phyloP scores from a whole-genome alignment of 2,113 vertebrate genomes.

The Rhinolophus sinicus region DNA sequence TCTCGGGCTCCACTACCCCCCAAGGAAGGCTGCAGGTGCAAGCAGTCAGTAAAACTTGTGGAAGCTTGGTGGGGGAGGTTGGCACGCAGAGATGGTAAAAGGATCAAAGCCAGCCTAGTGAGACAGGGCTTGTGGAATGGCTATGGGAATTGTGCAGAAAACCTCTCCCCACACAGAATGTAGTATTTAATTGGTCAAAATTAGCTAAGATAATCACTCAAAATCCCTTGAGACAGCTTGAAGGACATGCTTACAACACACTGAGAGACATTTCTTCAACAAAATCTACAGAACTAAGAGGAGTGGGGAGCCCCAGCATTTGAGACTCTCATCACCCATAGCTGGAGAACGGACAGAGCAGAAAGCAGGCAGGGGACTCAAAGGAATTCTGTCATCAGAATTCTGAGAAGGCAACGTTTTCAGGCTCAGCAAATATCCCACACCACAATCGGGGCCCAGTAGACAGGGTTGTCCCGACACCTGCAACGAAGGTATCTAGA shows the following conservation, averaged over 20 bases:
- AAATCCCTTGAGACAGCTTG: background rate
- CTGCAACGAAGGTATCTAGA: no score
- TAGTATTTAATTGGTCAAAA: no score
- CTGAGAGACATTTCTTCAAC: background rate
- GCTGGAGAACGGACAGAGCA: background rate
- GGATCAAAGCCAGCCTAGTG: accelerated
- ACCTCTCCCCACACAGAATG: accelerated
- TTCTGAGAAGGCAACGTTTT: background rate
- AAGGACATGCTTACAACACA: background rate
- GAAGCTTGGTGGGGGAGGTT: background rate
- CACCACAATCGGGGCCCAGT: background rate
- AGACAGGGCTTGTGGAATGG: accelerated
- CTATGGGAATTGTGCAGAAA: accelerated
- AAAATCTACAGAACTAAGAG: background rate
- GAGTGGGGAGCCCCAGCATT: accelerated
- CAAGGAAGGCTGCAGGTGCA: background rate
- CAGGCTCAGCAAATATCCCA: no score
- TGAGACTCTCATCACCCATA: background rate
- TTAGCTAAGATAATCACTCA: background rate
- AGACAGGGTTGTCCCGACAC: background rate
- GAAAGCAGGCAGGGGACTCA: background rate
- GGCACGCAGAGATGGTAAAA: no score
- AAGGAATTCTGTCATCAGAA: background rate
- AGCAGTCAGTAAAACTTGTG: background rate
- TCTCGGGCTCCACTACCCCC: background rate